Base-by-base conservation (phyloP, 92 coral and sea anemone genomes). In the Parazoanthus darwini region DNA sequence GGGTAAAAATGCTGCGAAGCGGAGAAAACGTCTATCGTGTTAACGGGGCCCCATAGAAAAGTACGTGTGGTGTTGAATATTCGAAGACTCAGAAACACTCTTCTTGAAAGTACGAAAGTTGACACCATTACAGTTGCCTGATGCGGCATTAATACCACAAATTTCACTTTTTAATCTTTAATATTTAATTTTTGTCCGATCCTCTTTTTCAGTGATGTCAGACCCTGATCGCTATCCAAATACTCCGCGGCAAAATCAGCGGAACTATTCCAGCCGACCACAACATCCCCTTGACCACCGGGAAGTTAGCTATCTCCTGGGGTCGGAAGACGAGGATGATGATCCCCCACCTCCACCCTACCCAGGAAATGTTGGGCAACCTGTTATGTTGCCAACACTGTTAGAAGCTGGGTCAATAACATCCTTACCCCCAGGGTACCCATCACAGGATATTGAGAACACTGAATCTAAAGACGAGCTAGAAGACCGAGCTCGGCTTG, bases 321-420 rank as follows among this genome's bases (percentile, higher is more conserved):
- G 94, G 10, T 88, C 93, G 35, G 96, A 93, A 75, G 91, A 91
- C 50, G 96, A 95, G 85, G 94, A 95, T 56, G 98, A 95, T 44
- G 96, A 95, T 18, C 96, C 96, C 78, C 98, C 90, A 35, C 99
- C 92, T 0, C 99, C 99, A 3, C 95, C 98, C 79, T 90, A 90
- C 79, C 89, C 89, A 35, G 92, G 86, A n/a, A 86, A 89, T 42
- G 88, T 92, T 71, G 87, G 79, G 26, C 68, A 84, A 38, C 78
- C 87, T 44, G 37, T 48, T 16, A 44, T 84, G 54, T 44, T 71
- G 67, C 87, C 87, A 7, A 37, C 65, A 36, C 18, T 72, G 35
- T 43, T 72, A 26, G 78, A 48, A 48, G 29, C 87, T 11, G 44
- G 65, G 15, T 71, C 79, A 33, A 70, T 46, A 35, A n/a, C 79